A percentile compares a stretch with the other conserved stretches of the same genome.
Evolutionary conservation across 2,888 invertebrate genomes (phyloP).

Genomic region (Eudemis profundana): DNA sequence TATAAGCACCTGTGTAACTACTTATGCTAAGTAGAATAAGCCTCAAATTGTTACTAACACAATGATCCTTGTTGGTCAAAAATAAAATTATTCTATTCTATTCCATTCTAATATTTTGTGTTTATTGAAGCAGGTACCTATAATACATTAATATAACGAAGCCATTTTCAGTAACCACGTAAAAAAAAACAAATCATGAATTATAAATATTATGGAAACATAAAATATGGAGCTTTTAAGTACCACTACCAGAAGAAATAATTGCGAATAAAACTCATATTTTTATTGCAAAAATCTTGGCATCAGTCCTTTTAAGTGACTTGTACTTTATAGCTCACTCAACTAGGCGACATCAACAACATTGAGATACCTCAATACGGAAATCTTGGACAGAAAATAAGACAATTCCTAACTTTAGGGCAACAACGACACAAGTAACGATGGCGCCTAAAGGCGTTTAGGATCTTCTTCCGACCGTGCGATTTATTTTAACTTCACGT

Average conservation of each 20-base stretch:
- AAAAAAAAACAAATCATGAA: neutral
- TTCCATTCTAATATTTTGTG: no score
- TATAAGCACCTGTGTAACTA: no score
- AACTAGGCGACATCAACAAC: constrained; percentile 28
- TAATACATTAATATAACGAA: no score
- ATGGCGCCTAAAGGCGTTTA: neutral
- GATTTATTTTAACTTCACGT: constrained; percentile 59
- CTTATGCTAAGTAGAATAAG: no score
- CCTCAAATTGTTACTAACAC: no score
- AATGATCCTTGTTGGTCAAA: no score
- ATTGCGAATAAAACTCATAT: neutral
- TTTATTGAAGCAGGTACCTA: no score
- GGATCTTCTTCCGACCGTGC: neutral
- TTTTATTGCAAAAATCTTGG: constrained; percentile 7
- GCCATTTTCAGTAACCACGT: neutral
- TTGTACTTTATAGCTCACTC: constrained; percentile 31
- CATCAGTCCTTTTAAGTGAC: constrained; percentile 14
- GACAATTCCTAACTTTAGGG: neutral
- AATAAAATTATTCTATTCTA: no score
- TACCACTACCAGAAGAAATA: neutral
- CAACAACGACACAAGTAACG: neutral
- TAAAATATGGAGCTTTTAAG: neutral
- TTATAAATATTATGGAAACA: neutral
- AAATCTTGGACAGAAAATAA: constrained; percentile 26
- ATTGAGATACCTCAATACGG: constrained; percentile 25